These are phyloP conservation scores for Nothobranchius furzeri DNA, from an alignment of 2,113 vertebrate species.

Conservation along the genomic window DNA sequence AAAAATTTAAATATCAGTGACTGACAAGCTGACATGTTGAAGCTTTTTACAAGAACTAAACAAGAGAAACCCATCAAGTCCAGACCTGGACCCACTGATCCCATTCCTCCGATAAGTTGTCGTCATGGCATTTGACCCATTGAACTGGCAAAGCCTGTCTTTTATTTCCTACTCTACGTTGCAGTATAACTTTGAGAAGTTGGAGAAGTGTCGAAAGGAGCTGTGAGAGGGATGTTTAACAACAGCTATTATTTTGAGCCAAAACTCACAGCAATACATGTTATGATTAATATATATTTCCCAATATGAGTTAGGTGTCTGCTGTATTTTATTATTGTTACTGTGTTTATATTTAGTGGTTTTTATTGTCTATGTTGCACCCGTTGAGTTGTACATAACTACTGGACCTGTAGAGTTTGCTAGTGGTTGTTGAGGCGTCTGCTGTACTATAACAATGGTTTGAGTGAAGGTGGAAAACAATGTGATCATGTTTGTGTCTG, in stretches of 20 bases:
- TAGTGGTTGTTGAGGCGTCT: conserved; percentile 61
- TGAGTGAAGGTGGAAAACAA: conserved; percentile 60
- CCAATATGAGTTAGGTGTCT: conserved; percentile 69
- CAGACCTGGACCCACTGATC: conserved; percentile 47
- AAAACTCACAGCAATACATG: conserved; percentile 66
- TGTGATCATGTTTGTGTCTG: conserved; percentile 59
- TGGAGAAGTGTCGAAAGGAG: conserved; percentile 50
- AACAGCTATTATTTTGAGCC: conserved; percentile 62
- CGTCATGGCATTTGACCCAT: conserved; percentile 19
- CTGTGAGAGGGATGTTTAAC: conserved; percentile 48
- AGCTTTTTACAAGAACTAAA: conserved; percentile 24
- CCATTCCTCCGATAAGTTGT: conserved; percentile 29
- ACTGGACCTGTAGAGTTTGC: conserved; percentile 62
- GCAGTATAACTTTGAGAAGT: conserved; percentile 10
- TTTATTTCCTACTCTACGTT: no score
- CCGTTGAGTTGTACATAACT: conserved; percentile 73
- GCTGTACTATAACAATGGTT: conserved; percentile 65
- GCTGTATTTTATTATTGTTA: conserved; percentile 77
- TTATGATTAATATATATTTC: conserved; percentile 71
- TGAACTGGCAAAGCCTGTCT: conserved; percentile 31
- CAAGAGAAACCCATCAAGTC: neutral
- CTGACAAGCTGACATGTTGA: conserved; percentile 9
- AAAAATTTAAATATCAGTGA: conserved; percentile 83
- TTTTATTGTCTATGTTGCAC: conserved; percentile 60
- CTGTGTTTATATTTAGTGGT: conserved; percentile 63